Conservation (phyloP, 2,113 vertebrate species). For the Aix galericulata region DNA sequence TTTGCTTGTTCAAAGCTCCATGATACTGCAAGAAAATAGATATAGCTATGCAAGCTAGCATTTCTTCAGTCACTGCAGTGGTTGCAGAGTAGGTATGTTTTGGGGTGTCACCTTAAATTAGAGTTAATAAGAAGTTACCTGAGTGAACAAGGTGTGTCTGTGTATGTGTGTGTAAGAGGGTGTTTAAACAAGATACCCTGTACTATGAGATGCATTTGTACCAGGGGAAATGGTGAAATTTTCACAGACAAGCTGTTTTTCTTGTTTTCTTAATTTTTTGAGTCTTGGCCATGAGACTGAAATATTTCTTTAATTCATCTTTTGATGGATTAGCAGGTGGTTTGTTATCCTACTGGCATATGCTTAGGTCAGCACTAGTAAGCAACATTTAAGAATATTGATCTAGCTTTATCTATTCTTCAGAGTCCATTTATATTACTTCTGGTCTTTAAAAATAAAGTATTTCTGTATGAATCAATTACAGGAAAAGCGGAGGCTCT, state of each 20-base stretch:
- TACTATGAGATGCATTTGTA: not conserved
- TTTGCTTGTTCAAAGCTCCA: not conserved
- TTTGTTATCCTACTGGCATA: constrained; percentile 7
- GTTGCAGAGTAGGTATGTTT: not conserved
- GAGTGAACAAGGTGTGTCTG: not conserved
- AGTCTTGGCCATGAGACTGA: not conserved
- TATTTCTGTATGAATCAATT: not conserved
- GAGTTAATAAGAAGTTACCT: not conserved
- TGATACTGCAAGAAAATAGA: not conserved
- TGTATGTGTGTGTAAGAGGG: not conserved
- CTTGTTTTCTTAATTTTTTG: not conserved
- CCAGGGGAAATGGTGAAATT: not conserved
- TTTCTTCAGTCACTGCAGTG: not conserved
- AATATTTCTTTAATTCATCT: not conserved
- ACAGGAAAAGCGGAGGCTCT: not conserved
- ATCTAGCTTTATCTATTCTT: constrained; percentile 6
- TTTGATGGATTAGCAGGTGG: not conserved
- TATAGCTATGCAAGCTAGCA: not conserved
- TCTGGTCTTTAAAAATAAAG: not conserved
- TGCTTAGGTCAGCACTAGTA: constrained; percentile 2
- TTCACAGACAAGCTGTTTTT: not conserved
- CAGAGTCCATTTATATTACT: not conserved
- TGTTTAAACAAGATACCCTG: not conserved
- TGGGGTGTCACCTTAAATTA: not conserved
- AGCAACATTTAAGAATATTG: constrained; percentile 27